Evolutionary conservation across 2,113 vertebrate genomes (phyloP).

Genomic region (Phocoena phocoena): DNA sequence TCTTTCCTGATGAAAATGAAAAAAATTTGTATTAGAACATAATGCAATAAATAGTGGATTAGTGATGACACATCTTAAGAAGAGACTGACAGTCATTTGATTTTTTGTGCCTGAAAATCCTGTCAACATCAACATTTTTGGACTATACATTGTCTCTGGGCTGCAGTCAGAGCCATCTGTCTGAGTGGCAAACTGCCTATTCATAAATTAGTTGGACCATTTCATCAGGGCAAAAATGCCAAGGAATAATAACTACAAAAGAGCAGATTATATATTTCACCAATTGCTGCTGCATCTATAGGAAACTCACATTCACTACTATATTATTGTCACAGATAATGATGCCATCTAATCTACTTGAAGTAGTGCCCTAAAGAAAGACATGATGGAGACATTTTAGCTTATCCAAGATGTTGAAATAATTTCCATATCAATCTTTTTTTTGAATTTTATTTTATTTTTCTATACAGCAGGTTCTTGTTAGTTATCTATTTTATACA

Average conservation of each 20-base stretch:
- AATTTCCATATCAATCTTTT: background rate
- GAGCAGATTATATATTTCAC: constrained; percentile 72
- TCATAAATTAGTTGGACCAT: constrained; percentile 79
- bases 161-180: constrained; percentile 83
- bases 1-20: background rate
- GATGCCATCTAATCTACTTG: background rate
- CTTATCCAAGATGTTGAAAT: background rate
- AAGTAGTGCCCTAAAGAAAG: background rate
- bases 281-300: background rate
- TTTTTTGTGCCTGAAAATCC: constrained; percentile 78
- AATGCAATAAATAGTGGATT: constrained; percentile 71
- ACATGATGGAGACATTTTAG: background rate
- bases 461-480: too few species aligned
- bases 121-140: constrained; percentile 77
- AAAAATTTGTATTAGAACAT: constrained; percentile 50
- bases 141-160: constrained; percentile 71
- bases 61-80: constrained; percentile 67
- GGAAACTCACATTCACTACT: constrained; percentile 4
- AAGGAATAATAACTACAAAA: constrained; percentile 75
- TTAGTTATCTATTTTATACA: too few species aligned
- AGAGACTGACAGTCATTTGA: constrained; percentile 79
- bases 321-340: background rate
- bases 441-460: too few species aligned
- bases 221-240: constrained; percentile 77
- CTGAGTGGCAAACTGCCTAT: constrained; percentile 76